Evolutionary conservation across 2,888 invertebrate species (phyloP).

Genomic region (Tenthredo mesomela): DNA sequence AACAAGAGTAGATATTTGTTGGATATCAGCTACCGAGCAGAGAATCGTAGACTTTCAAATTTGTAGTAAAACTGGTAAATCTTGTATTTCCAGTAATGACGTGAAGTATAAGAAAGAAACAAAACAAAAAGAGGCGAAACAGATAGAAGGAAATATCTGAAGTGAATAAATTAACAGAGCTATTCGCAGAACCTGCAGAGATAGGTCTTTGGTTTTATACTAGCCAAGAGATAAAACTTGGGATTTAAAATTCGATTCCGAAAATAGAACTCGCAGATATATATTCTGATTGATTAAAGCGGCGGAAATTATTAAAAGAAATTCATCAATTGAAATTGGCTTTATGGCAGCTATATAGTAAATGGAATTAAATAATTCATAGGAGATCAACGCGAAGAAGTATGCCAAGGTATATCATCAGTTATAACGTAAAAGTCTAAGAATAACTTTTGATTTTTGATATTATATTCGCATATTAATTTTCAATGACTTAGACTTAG

Average conservation of each 20-base stretch:
- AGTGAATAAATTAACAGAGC: background rate
- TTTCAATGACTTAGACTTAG: conserved; percentile 2
- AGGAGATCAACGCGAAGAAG: background rate
- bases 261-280: background rate
- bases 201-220: background rate
- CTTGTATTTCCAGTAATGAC: background rate
- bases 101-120: background rate
- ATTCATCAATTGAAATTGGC: conserved; percentile 3
- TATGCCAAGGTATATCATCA: background rate
- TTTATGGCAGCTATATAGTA: too few species aligned
- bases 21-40: background rate
- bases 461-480: background rate
- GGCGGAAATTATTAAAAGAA: background rate
- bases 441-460: background rate
- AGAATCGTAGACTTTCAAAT: background rate
- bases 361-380: conserved; percentile 3
- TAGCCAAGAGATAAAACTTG: background rate
- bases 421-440: too few species aligned
- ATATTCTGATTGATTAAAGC: conserved; percentile 1
- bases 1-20: background rate
- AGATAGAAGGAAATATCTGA: background rate
- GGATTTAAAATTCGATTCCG: background rate
- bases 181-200: too few species aligned
- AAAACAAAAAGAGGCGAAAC: background rate
- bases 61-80: background rate